Percentiles rank a stretch among this genome's conserved stretches.
Conservation (phyloP, 2,888 invertebrate genomes). For the Harmothoe impar region DNA sequence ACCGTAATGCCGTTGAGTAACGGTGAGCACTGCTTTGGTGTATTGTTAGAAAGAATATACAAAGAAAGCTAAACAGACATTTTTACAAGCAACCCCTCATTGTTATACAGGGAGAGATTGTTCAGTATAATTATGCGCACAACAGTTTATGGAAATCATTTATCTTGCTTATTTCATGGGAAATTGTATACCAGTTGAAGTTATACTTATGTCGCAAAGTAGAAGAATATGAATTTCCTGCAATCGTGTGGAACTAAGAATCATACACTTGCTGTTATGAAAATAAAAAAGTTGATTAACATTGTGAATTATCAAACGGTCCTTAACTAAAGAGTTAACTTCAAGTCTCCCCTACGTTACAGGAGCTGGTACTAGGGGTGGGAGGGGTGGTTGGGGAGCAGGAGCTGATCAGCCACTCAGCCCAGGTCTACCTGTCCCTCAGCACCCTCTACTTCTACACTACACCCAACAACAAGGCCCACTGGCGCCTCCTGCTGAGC, state of each 20-base stretch:
- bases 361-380: neutral
- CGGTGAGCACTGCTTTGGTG: neutral
- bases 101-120: neutral
- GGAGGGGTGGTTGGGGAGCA: neutral
- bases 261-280: too few species aligned
- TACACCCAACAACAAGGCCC: neutral
- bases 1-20: neutral
- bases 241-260: too few species aligned
- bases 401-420: neutral
- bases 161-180: too few species aligned
- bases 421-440: neutral
- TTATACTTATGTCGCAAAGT: too few species aligned
- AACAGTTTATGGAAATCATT: too few species aligned
- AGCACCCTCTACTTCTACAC: neutral
- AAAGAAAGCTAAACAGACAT: neutral
- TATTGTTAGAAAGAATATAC: neutral
- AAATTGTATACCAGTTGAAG: too few species aligned
- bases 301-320: too few species aligned
- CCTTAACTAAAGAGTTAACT: too few species aligned
- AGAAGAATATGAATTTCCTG: too few species aligned
- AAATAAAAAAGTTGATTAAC: too few species aligned
- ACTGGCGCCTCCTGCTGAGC: conserved; percentile 38
- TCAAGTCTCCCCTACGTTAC: too few species aligned
- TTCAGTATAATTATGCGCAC: too few species aligned
- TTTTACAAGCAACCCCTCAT: neutral